Percentiles rank a stretch among this genome's conserved stretches.
Conservation (phyloP, 2,113 vertebrate genomes). For the Neoarius graeffei region DNA sequence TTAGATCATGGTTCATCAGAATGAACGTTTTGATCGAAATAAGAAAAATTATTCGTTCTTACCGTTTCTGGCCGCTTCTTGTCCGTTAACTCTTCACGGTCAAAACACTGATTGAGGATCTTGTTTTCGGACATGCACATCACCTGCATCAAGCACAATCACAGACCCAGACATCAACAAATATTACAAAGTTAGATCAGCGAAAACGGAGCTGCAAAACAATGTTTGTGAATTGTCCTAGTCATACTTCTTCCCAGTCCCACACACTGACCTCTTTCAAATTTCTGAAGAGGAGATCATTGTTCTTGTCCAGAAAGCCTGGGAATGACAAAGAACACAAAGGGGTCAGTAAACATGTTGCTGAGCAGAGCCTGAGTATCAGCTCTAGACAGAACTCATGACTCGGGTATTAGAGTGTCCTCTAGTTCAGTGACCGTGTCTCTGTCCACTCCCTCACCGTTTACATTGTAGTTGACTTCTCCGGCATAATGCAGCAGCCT, state of each 20-base stretch:
- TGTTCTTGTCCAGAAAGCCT: constrained; percentile 99
- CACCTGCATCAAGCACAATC: constrained; percentile 68
- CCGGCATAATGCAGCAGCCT: constrained; percentile 92
- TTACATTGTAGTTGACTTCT: constrained; percentile 95
- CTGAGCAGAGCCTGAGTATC: constrained; percentile 8
- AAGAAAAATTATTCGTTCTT: constrained; percentile 44
- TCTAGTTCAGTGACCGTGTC: background rate
- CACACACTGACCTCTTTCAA: constrained; percentile 87
- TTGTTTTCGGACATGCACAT: constrained; percentile 95
- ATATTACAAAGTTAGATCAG: constrained; percentile 5
- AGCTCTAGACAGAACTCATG: background rate
- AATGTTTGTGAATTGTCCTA: constrained; percentile 21
- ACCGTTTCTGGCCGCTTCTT: constrained; percentile 97
- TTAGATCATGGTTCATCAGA: background rate
- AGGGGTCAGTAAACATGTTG: constrained; percentile 32
- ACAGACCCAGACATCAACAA: constrained; percentile 12
- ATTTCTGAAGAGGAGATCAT: constrained; percentile 96
- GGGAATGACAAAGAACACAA: constrained; percentile 52
- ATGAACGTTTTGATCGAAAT: background rate
- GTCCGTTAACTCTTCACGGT: constrained; percentile 88
- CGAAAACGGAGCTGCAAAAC: constrained; percentile 9
- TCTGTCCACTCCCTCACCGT: constrained; percentile 70
- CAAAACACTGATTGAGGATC: constrained; percentile 90
- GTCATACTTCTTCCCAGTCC: constrained; percentile 18
- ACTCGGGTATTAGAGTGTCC: constrained; percentile 19